Base-by-base conservation (phyloP, 2,888 invertebrate genomes). In the Oscheius sp. region DNA sequence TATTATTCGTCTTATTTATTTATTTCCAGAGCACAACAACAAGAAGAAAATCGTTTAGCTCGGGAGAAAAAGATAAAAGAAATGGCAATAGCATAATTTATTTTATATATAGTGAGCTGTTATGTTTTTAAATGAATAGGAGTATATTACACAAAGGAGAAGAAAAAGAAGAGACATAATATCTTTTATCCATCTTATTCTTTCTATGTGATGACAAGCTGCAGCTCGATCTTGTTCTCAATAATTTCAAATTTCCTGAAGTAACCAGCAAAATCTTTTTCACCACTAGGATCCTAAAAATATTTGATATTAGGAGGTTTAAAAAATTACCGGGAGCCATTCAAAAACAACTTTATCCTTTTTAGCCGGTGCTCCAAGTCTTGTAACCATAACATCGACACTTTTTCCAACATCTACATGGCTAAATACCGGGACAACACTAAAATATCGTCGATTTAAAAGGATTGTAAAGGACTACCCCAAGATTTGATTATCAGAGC, bases 21-120 rank as follows among this genome's bases (percentile, higher is more conserved):
- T 21, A 6, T 53, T 66, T 46, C n/a, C 27, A 69, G 69, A 49
- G 69, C 53, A n/a, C 21, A 69, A 21, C 68, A 68, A 23, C 69
- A 69, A 41, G 23, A 27, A 9, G 69, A 45, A 25, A 69, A 69
- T 13, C 53, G 49, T 6, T 18, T n/a, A 23, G 25, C 66, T 43
- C 3, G 66, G 21, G 45, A 66, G 23, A 41, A 49, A 23, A 66
- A 61, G 43, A n/a, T 61, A 7, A 61, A 61, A 61, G 61, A 61
- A 21, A 18, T 23, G 55, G 16, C 55, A 25, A 23, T 25, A 16
- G 49, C 16, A 21, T 55, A 25, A 55, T 21, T n/a, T 23, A 25
- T 23, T 21, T 55, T 18, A 49, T 18, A n/a, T n/a, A n/a, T 49
- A 5, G 49, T 13, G 13, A 49, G 49, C 2, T 49, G n/a, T n/a